Conservation (phyloP, 2,797 vertebrate genomes). For the Galago senegalensis region DNA sequence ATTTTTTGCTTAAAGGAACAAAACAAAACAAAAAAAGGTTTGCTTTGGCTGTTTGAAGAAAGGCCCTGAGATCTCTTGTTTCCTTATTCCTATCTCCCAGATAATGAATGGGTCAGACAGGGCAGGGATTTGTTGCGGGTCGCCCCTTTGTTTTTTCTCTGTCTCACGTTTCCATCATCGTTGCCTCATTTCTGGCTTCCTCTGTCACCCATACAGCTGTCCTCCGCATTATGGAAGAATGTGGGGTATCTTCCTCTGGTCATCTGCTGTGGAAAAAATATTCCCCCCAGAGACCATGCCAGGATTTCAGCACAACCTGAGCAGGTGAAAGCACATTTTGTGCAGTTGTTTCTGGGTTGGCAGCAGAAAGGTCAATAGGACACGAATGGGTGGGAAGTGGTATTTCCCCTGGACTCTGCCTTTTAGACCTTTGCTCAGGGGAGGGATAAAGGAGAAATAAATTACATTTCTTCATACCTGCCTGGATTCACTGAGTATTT, state of each 20-base stretch:
- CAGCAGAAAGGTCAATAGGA: neutral
- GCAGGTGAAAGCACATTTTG: fast-evolving
- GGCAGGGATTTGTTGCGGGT: neutral
- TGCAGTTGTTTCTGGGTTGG: neutral
- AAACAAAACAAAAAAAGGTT: neutral
- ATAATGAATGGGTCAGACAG: neutral
- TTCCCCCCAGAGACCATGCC: neutral
- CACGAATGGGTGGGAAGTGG: neutral
- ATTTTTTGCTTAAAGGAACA: neutral
- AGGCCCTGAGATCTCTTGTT: neutral
- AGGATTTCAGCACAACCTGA: neutral
- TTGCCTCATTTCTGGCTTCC: conserved; percentile 11
- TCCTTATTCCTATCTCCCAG: neutral
- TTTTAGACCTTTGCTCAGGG: neutral
- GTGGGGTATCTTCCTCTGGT: conserved; percentile 44
- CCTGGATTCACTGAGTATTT: neutral
- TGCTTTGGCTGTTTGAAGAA: neutral
- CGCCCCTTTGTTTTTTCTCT: neutral
- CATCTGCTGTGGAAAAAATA: conserved; percentile 49
- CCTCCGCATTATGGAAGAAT: conserved; percentile 35
- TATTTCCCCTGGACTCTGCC: neutral
- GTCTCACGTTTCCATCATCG: neutral
- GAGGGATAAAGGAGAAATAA: neutral
- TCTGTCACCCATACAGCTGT: conserved; percentile 70
- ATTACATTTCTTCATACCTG: conserved; percentile 65